These are phyloP conservation scores for Myripristis murdjan DNA, from an alignment of 2,797 vertebrate genomes.

Conservation along the genomic window DNA sequence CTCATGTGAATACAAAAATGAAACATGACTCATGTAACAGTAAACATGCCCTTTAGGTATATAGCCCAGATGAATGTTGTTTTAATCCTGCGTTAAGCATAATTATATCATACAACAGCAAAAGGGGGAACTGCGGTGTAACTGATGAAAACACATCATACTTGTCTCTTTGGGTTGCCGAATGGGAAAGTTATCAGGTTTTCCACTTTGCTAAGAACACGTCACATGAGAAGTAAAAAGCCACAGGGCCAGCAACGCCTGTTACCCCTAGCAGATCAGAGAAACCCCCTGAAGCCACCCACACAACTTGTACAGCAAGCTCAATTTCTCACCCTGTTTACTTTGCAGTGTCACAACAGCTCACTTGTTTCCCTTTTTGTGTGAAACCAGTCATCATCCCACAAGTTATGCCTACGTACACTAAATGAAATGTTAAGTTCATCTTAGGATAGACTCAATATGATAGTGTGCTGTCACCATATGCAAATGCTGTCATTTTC, in stretches of 20 bases:
- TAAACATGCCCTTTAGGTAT: no score
- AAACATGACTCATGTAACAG: no score
- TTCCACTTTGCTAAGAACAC: constrained; percentile 56
- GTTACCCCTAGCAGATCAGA: not conserved
- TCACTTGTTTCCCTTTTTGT: constrained; percentile 23
- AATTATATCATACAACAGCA: no score
- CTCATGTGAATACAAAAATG: no score
- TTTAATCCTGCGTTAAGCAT: no score
- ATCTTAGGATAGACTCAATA: not conserved
- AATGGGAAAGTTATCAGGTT: constrained; percentile 29
- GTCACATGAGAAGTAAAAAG: constrained; percentile 48
- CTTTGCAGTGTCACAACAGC: constrained; percentile 8
- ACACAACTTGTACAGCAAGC: constrained; percentile 9
- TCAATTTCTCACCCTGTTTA: constrained; percentile 38
- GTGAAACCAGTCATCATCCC: not conserved
- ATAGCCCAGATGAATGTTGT: no score
- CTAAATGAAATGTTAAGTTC: not conserved
- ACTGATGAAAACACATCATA: constrained; percentile 13
- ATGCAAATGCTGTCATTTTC: not conserved
- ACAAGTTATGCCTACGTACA: not conserved
- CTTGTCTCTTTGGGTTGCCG: constrained; percentile 36
- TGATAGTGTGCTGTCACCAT: not conserved
- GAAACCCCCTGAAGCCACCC: constrained; percentile 52
- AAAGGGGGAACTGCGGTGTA: no score
- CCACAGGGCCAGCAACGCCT: constrained; percentile 27